A percentile compares a stretch with the other conserved stretches of the same genome.
phyloP scores from a whole-genome alignment of 2,888 invertebrate species.

The Rutpela maculata region DNA sequence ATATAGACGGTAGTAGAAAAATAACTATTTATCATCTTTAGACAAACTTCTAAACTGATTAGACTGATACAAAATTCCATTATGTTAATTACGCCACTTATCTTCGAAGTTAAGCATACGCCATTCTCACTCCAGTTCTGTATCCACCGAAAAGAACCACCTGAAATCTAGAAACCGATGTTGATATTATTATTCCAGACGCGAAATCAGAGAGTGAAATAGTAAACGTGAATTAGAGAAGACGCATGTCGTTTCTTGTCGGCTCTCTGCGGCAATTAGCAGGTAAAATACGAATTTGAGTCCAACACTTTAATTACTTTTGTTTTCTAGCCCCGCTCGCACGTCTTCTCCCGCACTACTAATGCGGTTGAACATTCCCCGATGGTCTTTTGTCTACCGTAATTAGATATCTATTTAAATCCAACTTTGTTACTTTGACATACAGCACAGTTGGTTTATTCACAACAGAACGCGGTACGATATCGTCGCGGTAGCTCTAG shows the following conservation, averaged over 20 bases:
- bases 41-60: no score
- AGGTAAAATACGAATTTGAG: conserved; percentile 40
- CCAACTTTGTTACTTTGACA: conserved; percentile 40
- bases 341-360: conserved; percentile 32
- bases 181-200: conserved; percentile 27
- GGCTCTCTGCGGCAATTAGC: conserved; percentile 29
- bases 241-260: conserved; percentile 38
- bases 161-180: not conserved
- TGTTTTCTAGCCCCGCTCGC: conserved; percentile 33
- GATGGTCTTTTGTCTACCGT: conserved; percentile 39
- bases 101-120: no score
- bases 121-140: not conserved
- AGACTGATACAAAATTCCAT: no score
- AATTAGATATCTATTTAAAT: conserved; percentile 47
- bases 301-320: conserved; percentile 47
- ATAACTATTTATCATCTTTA: no score
- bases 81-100: no score
- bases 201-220: conserved; percentile 26
- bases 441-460: conserved; percentile 26
- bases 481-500: not conserved
- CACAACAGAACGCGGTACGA: conserved; percentile 6
- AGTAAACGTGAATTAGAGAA: conserved; percentile 37
- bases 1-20: no score
- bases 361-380: conserved; percentile 42
- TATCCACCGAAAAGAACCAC: not conserved